Conservation (phyloP, 2,888 invertebrate species). For the Endomychus coccineus region DNA sequence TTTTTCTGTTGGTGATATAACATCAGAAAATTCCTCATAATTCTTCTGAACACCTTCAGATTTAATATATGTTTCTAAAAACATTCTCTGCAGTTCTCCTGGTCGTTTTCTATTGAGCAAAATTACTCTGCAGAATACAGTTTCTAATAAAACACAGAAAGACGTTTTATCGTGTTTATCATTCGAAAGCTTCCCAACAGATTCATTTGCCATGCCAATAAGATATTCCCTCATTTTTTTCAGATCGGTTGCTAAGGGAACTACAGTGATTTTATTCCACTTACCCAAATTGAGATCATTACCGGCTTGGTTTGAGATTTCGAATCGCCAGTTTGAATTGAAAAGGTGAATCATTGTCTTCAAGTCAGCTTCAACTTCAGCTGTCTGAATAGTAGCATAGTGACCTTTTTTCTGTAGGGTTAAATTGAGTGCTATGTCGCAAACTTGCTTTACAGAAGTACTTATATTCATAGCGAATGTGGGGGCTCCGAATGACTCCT, state of each 20-base stretch:
- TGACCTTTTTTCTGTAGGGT: too few species aligned
- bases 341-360: conserved; percentile 6
- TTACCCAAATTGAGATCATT: conserved; percentile 16
- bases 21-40: conserved; percentile 13
- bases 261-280: conserved; percentile 20
- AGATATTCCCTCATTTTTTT: conserved; percentile 20
- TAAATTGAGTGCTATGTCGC: conserved; percentile 13
- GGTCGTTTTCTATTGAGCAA: conserved; percentile 22
- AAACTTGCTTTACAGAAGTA: conserved; percentile 11
- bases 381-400: neutral
- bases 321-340: conserved; percentile 10
- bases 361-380: conserved; percentile 6
- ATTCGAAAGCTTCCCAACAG: conserved; percentile 6
- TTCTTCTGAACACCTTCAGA: neutral
- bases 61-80: neutral
- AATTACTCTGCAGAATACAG: conserved; percentile 22
- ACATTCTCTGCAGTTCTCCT: conserved; percentile 17
- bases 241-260: conserved; percentile 24
- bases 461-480: conserved; percentile 11
- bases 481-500: conserved; percentile 4
- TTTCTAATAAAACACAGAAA: conserved; percentile 14
- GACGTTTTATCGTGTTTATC: conserved; percentile 13
- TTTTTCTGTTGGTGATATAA: too few species aligned
- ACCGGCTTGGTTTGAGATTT: conserved; percentile 5
- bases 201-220: conserved; percentile 8